phyloP scores from a whole-genome alignment of 2,113 vertebrate genomes.

The Macaca nemestrina region DNA sequence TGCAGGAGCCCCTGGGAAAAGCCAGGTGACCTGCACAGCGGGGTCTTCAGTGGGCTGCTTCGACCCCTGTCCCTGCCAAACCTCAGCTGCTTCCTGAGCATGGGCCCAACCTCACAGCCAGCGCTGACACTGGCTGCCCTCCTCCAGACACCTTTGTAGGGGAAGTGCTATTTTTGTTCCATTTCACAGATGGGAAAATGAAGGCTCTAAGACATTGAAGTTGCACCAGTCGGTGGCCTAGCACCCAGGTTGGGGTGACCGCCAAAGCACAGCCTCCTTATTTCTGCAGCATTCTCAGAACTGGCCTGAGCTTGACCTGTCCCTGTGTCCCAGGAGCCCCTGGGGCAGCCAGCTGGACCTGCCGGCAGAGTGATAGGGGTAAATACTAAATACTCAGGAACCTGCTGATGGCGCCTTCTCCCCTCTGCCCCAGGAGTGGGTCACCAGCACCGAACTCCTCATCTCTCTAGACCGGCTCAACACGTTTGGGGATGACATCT shows the following conservation, averaged over 20 bases:
- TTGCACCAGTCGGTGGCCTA: background rate
- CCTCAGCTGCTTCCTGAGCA: accelerated
- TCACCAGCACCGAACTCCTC: slow-evolving; percentile 95
- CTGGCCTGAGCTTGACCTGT: background rate
- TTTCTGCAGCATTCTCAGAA: background rate
- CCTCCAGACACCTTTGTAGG: background rate
- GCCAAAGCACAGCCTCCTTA: background rate
- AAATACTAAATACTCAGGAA: accelerated
- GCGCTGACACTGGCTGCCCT: accelerated
- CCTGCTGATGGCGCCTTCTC: background rate
- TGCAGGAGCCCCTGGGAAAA: background rate
- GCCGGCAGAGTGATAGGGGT: background rate
- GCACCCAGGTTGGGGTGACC: accelerated
- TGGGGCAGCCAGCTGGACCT: background rate
- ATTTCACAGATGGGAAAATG: background rate
- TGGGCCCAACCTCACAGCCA: accelerated
- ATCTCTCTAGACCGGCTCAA: slow-evolving; percentile 96
- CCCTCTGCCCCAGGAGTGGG: slow-evolving; percentile 90
- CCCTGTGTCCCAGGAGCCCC: background rate
- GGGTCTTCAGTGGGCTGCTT: background rate
- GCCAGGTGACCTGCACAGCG: accelerated
- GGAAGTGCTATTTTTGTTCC: background rate
- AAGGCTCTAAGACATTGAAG: accelerated
- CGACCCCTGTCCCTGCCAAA: background rate
- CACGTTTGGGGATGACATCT: slow-evolving; percentile 97